These are phyloP conservation scores for Babylonia areolata DNA, from an alignment of 1,140 invertebrate genomes.

Conservation along the genomic window DNA sequence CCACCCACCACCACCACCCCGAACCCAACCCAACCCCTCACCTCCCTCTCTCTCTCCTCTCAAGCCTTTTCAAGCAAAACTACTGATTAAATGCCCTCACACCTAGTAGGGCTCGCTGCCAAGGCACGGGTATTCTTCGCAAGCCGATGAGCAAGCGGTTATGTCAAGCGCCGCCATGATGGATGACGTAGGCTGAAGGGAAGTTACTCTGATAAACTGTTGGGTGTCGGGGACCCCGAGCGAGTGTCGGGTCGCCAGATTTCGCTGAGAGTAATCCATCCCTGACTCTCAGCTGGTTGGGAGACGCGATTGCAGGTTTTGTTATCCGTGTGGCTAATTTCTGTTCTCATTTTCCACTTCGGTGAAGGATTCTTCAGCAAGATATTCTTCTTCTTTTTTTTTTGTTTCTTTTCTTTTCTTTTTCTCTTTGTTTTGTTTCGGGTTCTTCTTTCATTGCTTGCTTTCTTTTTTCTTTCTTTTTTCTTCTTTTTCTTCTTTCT, in stretches of 20 bases:
- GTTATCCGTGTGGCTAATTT: background rate
- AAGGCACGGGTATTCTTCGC: background rate
- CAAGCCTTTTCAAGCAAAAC: background rate
- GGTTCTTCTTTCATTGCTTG: too few relatives aligned
- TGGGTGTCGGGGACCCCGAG: background rate
- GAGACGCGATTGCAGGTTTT: background rate
- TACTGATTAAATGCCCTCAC: background rate
- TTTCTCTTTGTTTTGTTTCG: background rate
- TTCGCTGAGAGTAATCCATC: background rate
- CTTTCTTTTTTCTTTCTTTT: background rate
- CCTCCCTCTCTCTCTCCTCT: background rate
- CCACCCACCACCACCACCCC: background rate
- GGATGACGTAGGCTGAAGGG: slow-evolving; percentile 1
- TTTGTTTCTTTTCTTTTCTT: background rate
- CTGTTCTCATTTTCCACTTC: background rate
- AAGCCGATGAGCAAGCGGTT: background rate
- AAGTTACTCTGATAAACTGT: slow-evolving; percentile 12
- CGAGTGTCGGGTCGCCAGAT: background rate
- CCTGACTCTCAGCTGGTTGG: background rate
- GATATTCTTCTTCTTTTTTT: background rate
- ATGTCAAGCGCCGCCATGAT: slow-evolving; percentile 5
- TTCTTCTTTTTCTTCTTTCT: background rate
- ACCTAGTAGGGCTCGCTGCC: too few relatives aligned
- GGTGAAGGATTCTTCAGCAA: background rate
- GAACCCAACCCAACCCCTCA: background rate